These are phyloP conservation scores for Diaperis boleti DNA, from an alignment of 2,888 invertebrate genomes.

Conservation along the genomic window DNA sequence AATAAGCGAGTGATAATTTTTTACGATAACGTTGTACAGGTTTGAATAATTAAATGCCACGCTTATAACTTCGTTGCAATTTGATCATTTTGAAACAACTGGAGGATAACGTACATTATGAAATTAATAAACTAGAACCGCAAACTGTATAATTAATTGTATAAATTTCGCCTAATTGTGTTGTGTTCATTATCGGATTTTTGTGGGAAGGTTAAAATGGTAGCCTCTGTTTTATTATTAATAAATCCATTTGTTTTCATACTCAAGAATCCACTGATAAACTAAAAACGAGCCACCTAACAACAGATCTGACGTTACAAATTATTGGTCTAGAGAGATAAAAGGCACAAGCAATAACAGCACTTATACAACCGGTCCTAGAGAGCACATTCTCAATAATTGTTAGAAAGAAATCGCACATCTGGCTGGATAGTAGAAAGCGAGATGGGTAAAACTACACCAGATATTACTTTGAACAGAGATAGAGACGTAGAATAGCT, in stretches of 20 bases:
- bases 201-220: constrained; percentile 15
- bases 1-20: not conserved
- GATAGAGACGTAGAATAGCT: constrained; percentile 28
- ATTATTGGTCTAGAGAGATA: constrained; percentile 59
- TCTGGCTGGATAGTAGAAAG: constrained; percentile 19
- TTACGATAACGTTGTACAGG: not conserved
- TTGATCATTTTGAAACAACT: constrained; percentile 15
- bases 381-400: constrained; percentile 33
- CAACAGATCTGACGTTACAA: constrained; percentile 61
- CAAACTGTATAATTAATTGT: constrained; percentile 23
- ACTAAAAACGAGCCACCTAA: constrained; percentile 59
- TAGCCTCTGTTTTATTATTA: constrained; percentile 35
- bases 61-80: constrained; percentile 18
- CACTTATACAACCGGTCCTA: constrained; percentile 46
- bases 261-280: constrained; percentile 55
- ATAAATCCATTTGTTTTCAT: constrained; percentile 48
- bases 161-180: constrained; percentile 6
- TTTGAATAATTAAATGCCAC: constrained; percentile 1
- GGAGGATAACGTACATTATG: constrained; percentile 20
- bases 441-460: constrained; percentile 36
- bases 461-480: constrained; percentile 45
- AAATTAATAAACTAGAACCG: constrained; percentile 25
- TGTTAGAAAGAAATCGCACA: constrained; percentile 36
- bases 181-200: constrained; percentile 16
- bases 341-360: constrained; percentile 51